phyloP scores from a whole-genome alignment of 2,797 vertebrate species.

The Lepus townsendii region DNA sequence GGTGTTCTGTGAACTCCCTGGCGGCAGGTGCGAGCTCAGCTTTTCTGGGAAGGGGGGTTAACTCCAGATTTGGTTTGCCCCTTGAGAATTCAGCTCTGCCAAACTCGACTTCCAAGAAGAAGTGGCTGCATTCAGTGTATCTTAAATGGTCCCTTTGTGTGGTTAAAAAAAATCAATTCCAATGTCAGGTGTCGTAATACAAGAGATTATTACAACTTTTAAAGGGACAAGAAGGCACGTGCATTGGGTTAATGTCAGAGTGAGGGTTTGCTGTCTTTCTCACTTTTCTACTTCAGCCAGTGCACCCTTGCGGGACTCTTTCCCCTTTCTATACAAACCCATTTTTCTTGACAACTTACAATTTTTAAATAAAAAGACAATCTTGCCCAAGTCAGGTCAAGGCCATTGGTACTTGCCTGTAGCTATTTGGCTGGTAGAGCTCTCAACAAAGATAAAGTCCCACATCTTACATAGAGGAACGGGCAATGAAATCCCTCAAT shows the following conservation, averaged over 20 bases:
- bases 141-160: conserved; percentile 42
- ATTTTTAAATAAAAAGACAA: not conserved
- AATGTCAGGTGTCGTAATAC: not conserved
- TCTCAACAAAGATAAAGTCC: not conserved
- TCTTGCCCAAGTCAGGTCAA: not conserved
- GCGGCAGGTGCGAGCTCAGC: accelerated
- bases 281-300: not conserved
- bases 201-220: conserved; percentile 6
- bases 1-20: not conserved
- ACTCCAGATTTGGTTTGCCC: not conserved
- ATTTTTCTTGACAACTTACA: not conserved
- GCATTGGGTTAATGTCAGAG: not conserved
- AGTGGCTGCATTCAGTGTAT: not conserved
- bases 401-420: not conserved
- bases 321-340: not conserved
- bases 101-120: not conserved
- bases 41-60: not conserved
- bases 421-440: not conserved
- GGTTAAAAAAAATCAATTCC: not conserved
- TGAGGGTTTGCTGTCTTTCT: not conserved
- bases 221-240: not conserved
- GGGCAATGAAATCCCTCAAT: not conserved
- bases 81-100: not conserved
- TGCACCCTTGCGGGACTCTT: not conserved
- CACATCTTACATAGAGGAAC: not conserved